These are phyloP conservation scores for Chaetorhynchus papuensis DNA, from an alignment of 2,113 vertebrate genomes.

Conservation along the genomic window DNA sequence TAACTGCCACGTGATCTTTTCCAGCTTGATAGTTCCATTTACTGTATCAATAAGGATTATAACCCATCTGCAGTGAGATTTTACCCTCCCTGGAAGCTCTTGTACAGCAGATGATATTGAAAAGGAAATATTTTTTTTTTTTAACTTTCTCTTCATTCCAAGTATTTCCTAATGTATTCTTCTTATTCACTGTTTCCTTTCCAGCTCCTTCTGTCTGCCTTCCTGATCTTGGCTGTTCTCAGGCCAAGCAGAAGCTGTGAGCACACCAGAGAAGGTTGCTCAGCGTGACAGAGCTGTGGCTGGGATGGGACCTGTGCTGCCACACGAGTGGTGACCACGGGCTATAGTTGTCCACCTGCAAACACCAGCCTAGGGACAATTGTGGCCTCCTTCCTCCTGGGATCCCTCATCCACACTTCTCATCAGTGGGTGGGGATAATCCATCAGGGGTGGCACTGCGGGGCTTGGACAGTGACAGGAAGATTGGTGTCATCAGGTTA, in stretches of 20 bases:
- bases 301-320: neutral
- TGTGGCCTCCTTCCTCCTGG: neutral
- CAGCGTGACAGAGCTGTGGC: neutral
- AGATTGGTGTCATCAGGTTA: neutral
- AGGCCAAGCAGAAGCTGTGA: neutral
- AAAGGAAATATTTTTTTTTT: neutral
- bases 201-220: neutral
- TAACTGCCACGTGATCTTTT: slow-evolving; percentile 71
- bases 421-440: neutral
- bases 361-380: neutral
- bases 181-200: neutral
- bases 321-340: neutral
- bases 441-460: neutral
- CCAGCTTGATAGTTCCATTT: slow-evolving; percentile 69
- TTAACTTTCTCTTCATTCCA: neutral
- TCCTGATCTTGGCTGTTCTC: neutral
- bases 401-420: neutral
- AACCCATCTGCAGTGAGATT: slow-evolving; percentile 24
- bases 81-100: slow-evolving; percentile 30
- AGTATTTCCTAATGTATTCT: neutral
- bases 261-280: neutral
- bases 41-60: slow-evolving; percentile 65
- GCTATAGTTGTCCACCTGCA: neutral
- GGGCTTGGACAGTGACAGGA: neutral
- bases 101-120: neutral